A percentile compares a stretch with the other conserved stretches of the same genome.
These are phyloP conservation scores for Marmota monax DNA, from an alignment of 2,113 vertebrate species.

Conservation along the genomic window DNA sequence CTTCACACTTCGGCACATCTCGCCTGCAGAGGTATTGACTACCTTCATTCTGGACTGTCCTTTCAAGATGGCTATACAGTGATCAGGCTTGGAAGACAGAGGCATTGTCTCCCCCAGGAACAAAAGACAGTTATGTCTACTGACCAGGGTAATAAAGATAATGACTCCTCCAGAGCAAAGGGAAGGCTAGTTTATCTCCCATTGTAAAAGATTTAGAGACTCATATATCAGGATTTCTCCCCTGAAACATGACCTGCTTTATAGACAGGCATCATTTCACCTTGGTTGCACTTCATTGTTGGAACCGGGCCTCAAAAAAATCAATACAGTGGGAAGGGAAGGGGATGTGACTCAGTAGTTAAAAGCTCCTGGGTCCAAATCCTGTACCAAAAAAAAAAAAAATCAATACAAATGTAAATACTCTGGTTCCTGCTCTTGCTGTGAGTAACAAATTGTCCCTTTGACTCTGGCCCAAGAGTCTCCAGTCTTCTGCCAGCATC, in stretches of 20 bases:
- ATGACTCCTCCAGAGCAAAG: neutral
- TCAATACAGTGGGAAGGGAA: neutral
- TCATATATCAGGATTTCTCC: neutral
- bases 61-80: neutral
- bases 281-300: neutral
- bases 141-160: neutral
- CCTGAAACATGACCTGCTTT: neutral
- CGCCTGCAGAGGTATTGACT: neutral
- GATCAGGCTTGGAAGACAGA: neutral
- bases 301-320: neutral
- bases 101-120: neutral
- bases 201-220: neutral
- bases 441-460: neutral
- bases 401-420: neutral
- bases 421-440: neutral
- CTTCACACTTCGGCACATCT: neutral
- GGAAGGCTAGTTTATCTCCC: neutral
- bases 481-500: neutral
- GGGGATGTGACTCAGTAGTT: too few relatives aligned
- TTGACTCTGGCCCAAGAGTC: slow-evolving; percentile 12
- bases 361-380: too few relatives aligned
- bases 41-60: neutral
- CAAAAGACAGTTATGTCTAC: neutral
- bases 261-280: neutral
- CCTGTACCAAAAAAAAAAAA: too few relatives aligned